These are phyloP conservation scores for Pangasius macronema DNA, from an alignment of 2,797 vertebrate species.

Conservation along the genomic window DNA sequence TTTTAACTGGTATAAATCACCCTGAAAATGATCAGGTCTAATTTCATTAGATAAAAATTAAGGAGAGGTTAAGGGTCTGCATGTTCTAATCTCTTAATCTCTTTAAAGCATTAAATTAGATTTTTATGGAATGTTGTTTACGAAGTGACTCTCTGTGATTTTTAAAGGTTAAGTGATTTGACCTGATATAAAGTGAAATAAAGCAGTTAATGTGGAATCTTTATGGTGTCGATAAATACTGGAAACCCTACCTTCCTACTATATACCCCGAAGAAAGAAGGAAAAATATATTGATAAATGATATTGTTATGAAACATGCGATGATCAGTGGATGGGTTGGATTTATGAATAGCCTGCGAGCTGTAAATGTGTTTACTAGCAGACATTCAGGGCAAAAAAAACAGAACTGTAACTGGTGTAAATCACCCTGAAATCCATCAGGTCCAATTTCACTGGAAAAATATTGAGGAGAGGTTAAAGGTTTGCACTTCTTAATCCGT, in stretches of 20 bases:
- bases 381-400: slow-evolving; percentile 6
- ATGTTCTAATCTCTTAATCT: background rate
- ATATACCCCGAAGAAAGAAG: no score
- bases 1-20: background rate
- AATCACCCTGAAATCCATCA: background rate
- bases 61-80: background rate
- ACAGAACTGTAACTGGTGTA: background rate
- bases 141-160: background rate
- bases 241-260: no score
- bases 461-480: background rate
- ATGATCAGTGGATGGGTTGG: background rate
- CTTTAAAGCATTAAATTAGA: background rate
- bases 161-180: background rate
- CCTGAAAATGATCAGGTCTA: background rate
- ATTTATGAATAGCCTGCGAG: background rate
- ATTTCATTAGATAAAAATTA: background rate
- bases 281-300: no score
- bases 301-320: background rate
- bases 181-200: background rate
- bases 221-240: no score
- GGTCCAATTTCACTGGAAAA: background rate
- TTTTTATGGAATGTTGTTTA: background rate
- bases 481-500: background rate
- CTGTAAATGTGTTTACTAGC: background rate
- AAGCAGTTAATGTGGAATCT: background rate